phyloP scores from a whole-genome alignment of 2,888 invertebrate species.

The Cheilosia impressa region DNA sequence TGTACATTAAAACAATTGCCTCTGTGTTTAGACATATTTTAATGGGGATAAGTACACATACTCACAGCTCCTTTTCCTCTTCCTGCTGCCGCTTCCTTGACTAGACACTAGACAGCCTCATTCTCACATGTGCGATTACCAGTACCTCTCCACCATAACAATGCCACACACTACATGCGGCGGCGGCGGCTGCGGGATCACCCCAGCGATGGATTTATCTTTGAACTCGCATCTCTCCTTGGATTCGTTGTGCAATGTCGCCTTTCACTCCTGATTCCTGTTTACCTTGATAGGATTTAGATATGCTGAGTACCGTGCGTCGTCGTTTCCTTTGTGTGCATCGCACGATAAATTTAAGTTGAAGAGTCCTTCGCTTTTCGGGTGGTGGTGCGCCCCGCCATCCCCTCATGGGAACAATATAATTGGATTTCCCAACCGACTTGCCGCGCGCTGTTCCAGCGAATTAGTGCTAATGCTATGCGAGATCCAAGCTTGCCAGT shows the following conservation, averaged over 20 bases:
- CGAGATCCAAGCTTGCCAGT: slow-evolving; percentile 72
- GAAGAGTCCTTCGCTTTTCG: slow-evolving; percentile 59
- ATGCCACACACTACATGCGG: slow-evolving; percentile 47
- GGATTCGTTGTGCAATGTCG: slow-evolving; percentile 65
- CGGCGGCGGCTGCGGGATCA: slow-evolving; percentile 3
- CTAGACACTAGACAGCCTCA: slow-evolving; percentile 33
- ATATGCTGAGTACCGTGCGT: slow-evolving; percentile 51
- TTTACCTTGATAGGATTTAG: slow-evolving; percentile 68
- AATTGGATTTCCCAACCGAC: slow-evolving; percentile 68
- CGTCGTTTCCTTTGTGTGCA: slow-evolving; percentile 2
- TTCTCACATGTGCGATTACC: slow-evolving; percentile 4
- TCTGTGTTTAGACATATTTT: slow-evolving; percentile 82
- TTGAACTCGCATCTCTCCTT: slow-evolving; percentile 58
- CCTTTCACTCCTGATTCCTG: slow-evolving; percentile 17
- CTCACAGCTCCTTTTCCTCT: slow-evolving; percentile 38
- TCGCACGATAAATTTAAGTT: slow-evolving; percentile 64
- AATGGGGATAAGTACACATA: slow-evolving; percentile 75
- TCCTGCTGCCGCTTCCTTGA: slow-evolving; percentile 16
- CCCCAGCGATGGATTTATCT: slow-evolving; percentile 58
- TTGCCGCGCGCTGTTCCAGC: slow-evolving; percentile 51
- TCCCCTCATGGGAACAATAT: slow-evolving; percentile 68
- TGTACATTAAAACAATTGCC: slow-evolving; percentile 81
- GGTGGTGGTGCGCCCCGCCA: slow-evolving; percentile 44
- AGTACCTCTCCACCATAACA: slow-evolving; percentile 21
- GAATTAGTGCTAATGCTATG: slow-evolving; percentile 72